These are phyloP conservation scores for Drosophila crucigera DNA, from an alignment of 2,888 invertebrate species.

Conservation along the genomic window DNA sequence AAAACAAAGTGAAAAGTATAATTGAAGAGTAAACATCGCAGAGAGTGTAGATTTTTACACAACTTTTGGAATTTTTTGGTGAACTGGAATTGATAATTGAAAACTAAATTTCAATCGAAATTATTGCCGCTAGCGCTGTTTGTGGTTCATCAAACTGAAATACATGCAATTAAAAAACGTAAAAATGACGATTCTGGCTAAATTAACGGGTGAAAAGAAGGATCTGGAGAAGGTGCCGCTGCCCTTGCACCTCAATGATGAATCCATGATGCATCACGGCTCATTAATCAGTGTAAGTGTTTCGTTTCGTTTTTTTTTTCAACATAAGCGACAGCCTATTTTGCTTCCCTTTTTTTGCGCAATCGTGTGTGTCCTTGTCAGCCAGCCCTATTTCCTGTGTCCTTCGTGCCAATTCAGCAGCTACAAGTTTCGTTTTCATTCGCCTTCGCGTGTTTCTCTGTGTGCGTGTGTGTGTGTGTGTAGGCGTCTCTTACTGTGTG, in stretches of 20 bases:
- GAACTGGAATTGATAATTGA: slow-evolving; percentile 18
- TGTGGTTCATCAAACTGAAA: neutral
- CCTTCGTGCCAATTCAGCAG: slow-evolving; percentile 51
- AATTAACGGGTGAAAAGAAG: slow-evolving; percentile 90
- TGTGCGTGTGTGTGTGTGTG: slow-evolving; percentile 12
- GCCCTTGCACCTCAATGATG: slow-evolving; percentile 87
- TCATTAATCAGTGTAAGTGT: slow-evolving; percentile 79
- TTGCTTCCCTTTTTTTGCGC: slow-evolving; percentile 62
- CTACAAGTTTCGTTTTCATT: slow-evolving; percentile 75
- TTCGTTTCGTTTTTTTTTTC: neutral
- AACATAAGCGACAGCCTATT: neutral
- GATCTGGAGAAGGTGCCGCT: slow-evolving; percentile 87
- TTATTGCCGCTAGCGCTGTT: slow-evolving; percentile 5
- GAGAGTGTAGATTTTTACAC: slow-evolving; percentile 22
- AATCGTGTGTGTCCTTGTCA: slow-evolving; percentile 69
- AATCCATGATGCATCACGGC: slow-evolving; percentile 74
- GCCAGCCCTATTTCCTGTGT: slow-evolving; percentile 35
- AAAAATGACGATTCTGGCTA: slow-evolving; percentile 92
- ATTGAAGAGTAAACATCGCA: slow-evolving; percentile 57
- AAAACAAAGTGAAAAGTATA: slow-evolving; percentile 63
- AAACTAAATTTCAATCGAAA: slow-evolving; percentile 37
- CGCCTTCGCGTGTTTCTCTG: slow-evolving; percentile 20
- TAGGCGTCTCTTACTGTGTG: slow-evolving; percentile 23
- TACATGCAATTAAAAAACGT: neutral
- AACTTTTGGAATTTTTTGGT: slow-evolving; percentile 20